phyloP scores from a whole-genome alignment of 1,140 invertebrate species.

The Calliopsis andreniformis region DNA sequence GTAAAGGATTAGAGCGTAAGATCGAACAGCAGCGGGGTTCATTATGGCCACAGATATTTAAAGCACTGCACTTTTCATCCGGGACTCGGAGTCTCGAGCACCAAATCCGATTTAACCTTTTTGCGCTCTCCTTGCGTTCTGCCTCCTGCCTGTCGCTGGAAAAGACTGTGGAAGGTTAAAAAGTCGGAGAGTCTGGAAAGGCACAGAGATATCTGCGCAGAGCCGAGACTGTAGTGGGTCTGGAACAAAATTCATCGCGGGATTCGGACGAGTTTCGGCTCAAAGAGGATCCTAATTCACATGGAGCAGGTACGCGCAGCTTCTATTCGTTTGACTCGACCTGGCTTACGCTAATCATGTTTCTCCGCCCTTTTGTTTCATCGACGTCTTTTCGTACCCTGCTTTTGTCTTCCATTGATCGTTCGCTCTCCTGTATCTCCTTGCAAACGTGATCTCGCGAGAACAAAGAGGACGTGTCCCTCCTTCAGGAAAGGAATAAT shows the following conservation, averaged over 20 bases:
- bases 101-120: slow-evolving; percentile 51
- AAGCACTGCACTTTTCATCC: slow-evolving; percentile 33
- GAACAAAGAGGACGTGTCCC: not conserved
- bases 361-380: slow-evolving; percentile 29
- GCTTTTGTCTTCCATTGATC: not conserved
- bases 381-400: slow-evolving; percentile 1
- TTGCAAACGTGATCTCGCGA: slow-evolving; percentile 8
- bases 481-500: slow-evolving; percentile 23
- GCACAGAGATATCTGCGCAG: slow-evolving; percentile 33
- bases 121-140: not conserved
- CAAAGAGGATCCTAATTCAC: slow-evolving; percentile 29
- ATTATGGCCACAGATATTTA: slow-evolving; percentile 35
- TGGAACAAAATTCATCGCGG: slow-evolving; percentile 40
- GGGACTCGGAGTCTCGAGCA: slow-evolving; percentile 24
- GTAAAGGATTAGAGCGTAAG: not conserved
- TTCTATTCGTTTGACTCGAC: slow-evolving; percentile 15
- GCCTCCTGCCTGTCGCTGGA: not conserved
- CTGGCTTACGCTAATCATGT: slow-evolving; percentile 27
- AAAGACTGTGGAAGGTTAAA: slow-evolving; percentile 29
- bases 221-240: slow-evolving; percentile 30
- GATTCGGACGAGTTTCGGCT: not conserved
- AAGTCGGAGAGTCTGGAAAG: slow-evolving; percentile 33
- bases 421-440: not conserved
- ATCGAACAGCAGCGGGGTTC: slow-evolving; percentile 13
- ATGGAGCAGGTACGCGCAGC: slow-evolving; percentile 6